These are phyloP conservation scores for Sterrhoptilus dennistouni DNA, from an alignment of 2,113 vertebrate genomes.

Conservation along the genomic window DNA sequence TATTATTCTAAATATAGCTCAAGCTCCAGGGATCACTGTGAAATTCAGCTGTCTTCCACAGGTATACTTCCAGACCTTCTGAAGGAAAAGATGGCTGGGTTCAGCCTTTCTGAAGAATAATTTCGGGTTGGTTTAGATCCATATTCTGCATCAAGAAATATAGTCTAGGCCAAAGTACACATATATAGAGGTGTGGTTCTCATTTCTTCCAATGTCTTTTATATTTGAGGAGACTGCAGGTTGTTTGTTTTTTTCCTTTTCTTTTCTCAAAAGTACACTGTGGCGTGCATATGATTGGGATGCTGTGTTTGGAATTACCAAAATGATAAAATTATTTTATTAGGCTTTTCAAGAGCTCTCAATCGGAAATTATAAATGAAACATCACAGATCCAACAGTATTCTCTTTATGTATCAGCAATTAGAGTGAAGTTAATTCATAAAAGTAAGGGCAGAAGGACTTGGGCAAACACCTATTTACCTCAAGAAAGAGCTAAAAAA, in stretches of 20 bases:
- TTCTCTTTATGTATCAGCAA: background rate
- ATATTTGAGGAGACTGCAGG: background rate
- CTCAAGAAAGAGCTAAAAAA: background rate
- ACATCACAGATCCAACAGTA: background rate
- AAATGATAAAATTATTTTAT: background rate
- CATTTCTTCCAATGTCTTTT: background rate
- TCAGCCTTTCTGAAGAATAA: background rate
- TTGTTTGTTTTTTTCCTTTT: background rate
- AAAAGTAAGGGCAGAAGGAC: background rate
- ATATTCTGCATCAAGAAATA: background rate
- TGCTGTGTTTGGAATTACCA: background rate
- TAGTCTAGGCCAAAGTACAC: background rate
- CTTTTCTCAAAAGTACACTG: background rate
- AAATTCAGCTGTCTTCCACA: background rate
- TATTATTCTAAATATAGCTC: slow-evolving; percentile 25
- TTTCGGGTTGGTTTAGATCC: background rate
- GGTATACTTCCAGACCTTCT: background rate
- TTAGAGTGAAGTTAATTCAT: background rate
- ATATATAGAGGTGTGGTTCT: background rate
- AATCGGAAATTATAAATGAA: background rate
- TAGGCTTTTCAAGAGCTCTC: background rate
- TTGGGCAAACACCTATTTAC: background rate
- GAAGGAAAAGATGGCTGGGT: background rate
- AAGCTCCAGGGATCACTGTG: background rate
- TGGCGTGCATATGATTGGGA: background rate